A percentile compares a stretch with the other conserved stretches of the same genome.
These are phyloP conservation scores for Leptosomus discolor DNA, from an alignment of 2,113 vertebrate genomes.

Conservation along the genomic window DNA sequence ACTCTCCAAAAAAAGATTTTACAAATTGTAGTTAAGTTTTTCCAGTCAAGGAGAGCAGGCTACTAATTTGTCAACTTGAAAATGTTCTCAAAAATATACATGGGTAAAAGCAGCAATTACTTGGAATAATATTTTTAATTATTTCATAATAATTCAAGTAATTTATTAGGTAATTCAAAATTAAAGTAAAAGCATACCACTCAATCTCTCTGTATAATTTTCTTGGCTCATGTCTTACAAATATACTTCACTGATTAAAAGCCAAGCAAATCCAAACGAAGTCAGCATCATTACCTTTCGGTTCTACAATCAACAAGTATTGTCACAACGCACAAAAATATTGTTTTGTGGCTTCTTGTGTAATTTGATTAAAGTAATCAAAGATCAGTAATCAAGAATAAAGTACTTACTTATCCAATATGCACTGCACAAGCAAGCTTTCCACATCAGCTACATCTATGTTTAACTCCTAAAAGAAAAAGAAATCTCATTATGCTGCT, in stretches of 20 bases:
- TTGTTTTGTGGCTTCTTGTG: background rate
- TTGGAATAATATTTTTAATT: background rate
- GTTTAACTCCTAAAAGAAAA: constrained; percentile 90
- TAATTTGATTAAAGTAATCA: background rate
- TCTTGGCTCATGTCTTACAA: background rate
- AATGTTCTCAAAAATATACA: background rate
- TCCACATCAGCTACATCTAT: constrained; percentile 99
- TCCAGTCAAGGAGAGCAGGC: background rate
- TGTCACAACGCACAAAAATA: background rate
- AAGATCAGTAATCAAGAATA: background rate
- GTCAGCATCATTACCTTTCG: background rate
- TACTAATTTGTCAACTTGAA: background rate
- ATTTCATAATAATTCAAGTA: background rate
- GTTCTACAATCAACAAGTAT: background rate
- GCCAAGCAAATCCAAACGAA: background rate
- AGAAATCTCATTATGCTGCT: constrained; percentile 18
- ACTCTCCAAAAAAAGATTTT: background rate
- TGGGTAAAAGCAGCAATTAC: background rate
- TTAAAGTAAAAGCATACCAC: background rate
- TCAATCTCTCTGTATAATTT: background rate
- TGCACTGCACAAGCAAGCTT: constrained; percentile 99
- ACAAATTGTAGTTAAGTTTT: background rate
- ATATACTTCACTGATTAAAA: background rate
- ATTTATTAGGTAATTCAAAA: background rate
- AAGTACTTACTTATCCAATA: constrained; percentile 96